Base-by-base conservation (phyloP, 2,888 invertebrate species). In the Philereme vetulata region DNA sequence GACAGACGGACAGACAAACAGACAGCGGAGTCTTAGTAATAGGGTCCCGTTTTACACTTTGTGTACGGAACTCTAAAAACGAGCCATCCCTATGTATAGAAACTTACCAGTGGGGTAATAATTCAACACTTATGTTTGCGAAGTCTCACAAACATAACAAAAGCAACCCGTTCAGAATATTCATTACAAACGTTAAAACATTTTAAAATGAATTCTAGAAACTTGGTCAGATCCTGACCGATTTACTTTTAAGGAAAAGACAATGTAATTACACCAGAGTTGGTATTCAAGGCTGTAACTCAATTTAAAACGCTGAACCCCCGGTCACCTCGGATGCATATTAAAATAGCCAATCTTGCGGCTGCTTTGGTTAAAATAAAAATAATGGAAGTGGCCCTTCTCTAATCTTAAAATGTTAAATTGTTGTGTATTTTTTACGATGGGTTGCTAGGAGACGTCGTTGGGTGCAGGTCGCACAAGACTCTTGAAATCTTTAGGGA, bases 271-370 rank as follows among this genome's bases (percentile, higher is more conserved):
- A 81, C 80, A 78, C 66, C 68, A 67, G 62, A 70, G 72, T 88
- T 85, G 74, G 85, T 87, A 88, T 87, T 87, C 87, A 80, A 72
- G 69, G 70, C 80, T 71, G 80, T 76, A 76, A 85, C 80, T 83
- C 80, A 87, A 88, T 88, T 88, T 88, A 85, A 86, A 87, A 85
- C 85, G 84, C 78, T 83, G 82, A 84, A 82, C 82, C 86, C 80
- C 76, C 75, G 85, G 82, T 82, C 85, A 85, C 85, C 86, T 83
- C 73, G 81, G 80, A 81, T 88, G 89, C 90, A 90, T 90, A 89
- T 86, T 89, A 86, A 87, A 87, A 84, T 78, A 82, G 77, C 71
- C 77, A 80, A 81, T 85, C 84, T 79, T 76, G 74, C 56, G 74
- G 68, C 65, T 72, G 67, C 65, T 46, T 51, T 45, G 56, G 62